These are phyloP conservation scores for Bellardia bayeri DNA, from an alignment of 2,888 invertebrate genomes.

Conservation along the genomic window DNA sequence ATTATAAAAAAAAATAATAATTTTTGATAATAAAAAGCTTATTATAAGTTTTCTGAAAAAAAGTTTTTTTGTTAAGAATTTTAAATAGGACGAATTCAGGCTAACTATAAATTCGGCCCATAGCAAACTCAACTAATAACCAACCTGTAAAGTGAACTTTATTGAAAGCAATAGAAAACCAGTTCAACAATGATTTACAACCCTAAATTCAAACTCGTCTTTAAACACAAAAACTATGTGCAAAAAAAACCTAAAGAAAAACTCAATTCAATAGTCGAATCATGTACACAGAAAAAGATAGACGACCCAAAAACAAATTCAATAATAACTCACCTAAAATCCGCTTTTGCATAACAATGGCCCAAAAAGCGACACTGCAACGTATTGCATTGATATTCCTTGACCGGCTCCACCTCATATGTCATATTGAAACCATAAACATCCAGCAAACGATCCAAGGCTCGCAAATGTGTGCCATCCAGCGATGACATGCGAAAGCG, in stretches of 20 bases:
- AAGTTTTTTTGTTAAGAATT: too few relatives aligned
- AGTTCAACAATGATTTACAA: not conserved
- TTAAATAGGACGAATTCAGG: too few relatives aligned
- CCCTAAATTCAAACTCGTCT: not conserved
- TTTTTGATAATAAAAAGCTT: too few relatives aligned
- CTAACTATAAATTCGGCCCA: too few relatives aligned
- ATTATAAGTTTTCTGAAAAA: too few relatives aligned
- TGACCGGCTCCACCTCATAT: slow-evolving; percentile 90
- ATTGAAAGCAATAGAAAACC: not conserved
- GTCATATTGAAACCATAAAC: slow-evolving; percentile 97
- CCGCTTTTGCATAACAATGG: slow-evolving; percentile 89
- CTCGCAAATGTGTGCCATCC: slow-evolving; percentile 93
- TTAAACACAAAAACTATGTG: not conserved
- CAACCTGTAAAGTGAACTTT: not conserved
- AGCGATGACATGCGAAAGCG: slow-evolving; percentile 89
- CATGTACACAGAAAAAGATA: not conserved
- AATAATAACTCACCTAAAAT: slow-evolving; percentile 89
- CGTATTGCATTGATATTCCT: slow-evolving; percentile 89
- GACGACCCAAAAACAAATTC: not conserved
- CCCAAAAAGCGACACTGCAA: slow-evolving; percentile 94
- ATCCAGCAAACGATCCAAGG: slow-evolving; percentile 91
- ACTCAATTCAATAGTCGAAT: not conserved
- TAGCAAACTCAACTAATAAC: too few relatives aligned
- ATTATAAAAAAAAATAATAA: too few relatives aligned
- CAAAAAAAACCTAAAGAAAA: not conserved